Conservation (phyloP, 2,797 vertebrate species). For the Tolypeutes matacus region DNA sequence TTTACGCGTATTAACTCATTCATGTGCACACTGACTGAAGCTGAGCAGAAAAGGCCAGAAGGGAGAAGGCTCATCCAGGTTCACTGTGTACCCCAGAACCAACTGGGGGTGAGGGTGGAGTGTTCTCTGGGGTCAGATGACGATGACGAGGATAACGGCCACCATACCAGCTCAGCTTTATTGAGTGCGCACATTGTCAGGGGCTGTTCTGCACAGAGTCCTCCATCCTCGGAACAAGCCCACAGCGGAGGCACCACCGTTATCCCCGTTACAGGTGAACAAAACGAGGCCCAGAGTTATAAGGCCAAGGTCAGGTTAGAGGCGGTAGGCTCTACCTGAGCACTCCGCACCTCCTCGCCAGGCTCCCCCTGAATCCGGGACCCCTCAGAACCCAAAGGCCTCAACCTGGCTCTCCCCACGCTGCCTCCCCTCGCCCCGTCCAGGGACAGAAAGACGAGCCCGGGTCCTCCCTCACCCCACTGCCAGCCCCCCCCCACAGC, state of each 20-base stretch:
- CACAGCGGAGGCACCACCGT: rapidly evolving
- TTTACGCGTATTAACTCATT: not conserved
- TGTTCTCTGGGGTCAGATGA: too few relatives aligned
- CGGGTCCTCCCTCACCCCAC: not conserved
- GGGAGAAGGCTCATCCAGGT: not conserved
- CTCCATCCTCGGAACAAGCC: not conserved
- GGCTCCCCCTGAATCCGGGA: not conserved
- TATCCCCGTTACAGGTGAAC: not conserved
- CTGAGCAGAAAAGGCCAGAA: not conserved
- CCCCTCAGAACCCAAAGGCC: not conserved
- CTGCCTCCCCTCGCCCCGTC: not conserved
- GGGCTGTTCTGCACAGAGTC: too few relatives aligned
- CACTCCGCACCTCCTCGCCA: rapidly evolving
- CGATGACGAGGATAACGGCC: rapidly evolving
- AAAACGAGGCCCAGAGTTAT: not conserved
- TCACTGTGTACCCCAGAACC: not conserved
- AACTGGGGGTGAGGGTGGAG: not conserved
- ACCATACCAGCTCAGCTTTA: not conserved
- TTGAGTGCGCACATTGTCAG: not conserved
- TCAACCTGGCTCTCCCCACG: rapidly evolving
- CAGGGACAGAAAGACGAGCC: constrained; percentile 44
- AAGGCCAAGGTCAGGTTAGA: not conserved
- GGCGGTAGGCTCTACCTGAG: not conserved
- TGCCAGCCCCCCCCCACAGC: constrained; percentile 56
- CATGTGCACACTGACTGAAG: rapidly evolving